Percentiles rank a stretch among this genome's conserved stretches.
phyloP scores from a whole-genome alignment of 2,888 invertebrate genomes.

The Rambutsinella grinnellia region DNA sequence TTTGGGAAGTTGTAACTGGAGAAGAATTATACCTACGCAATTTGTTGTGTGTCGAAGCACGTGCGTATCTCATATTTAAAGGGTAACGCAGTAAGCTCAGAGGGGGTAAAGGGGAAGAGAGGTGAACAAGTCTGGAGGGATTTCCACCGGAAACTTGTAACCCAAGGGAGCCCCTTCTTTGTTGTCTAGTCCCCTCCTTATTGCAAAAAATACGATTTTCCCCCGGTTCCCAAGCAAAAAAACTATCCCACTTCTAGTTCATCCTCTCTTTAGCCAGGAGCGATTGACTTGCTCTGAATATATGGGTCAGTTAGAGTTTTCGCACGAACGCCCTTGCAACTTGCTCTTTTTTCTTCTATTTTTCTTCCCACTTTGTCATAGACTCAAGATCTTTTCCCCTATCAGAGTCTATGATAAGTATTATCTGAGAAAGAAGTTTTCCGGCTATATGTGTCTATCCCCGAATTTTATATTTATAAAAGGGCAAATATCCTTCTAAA shows the following conservation, averaged over 20 bases:
- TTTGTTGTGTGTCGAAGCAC: too few species aligned
- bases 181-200: neutral
- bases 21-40: neutral
- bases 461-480: neutral
- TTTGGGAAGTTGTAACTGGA: too few species aligned
- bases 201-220: neutral
- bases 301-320: conserved; percentile 58
- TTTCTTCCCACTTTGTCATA: neutral
- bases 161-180: conserved; percentile 17
- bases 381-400: conserved; percentile 24
- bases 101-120: neutral
- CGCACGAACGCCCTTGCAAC: conserved; percentile 55
- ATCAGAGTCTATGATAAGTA: neutral
- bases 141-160: conserved; percentile 52
- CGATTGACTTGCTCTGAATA: conserved; percentile 48
- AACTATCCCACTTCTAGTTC: neutral
- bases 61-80: neutral
- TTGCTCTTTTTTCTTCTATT: conserved; percentile 29
- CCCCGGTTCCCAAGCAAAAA: too few species aligned
- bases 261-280: conserved; percentile 36
- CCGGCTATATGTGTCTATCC: neutral
- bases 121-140: neutral
- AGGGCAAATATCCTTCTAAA: too few species aligned
- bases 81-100: neutral
- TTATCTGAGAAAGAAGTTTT: conserved; percentile 6